A percentile compares a stretch with the other conserved stretches of the same genome.
phyloP scores from a whole-genome alignment of 2,888 invertebrate genomes.

The Diarsia dahlii region DNA sequence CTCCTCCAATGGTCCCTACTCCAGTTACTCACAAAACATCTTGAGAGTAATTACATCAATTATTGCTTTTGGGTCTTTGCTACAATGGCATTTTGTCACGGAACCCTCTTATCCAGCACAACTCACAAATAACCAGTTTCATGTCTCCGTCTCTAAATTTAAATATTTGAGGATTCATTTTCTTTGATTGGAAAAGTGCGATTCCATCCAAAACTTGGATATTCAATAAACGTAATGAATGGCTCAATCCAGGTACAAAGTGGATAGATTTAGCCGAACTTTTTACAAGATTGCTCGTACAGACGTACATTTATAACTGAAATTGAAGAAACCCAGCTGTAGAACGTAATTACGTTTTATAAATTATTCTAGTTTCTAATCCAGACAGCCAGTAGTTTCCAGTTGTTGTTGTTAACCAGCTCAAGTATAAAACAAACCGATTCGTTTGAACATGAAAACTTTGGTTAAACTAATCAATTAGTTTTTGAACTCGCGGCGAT shows the following conservation, averaged over 20 bases:
- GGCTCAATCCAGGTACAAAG: slow-evolving; percentile 37
- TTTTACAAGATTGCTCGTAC: slow-evolving; percentile 39
- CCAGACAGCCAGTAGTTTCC: slow-evolving; percentile 2
- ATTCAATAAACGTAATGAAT: slow-evolving; percentile 53
- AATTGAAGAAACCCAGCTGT: slow-evolving; percentile 37
- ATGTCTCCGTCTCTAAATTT: background rate
- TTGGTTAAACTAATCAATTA: background rate
- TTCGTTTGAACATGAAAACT: background rate
- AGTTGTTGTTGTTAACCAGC: background rate
- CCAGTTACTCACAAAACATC: background rate
- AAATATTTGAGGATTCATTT: slow-evolving; percentile 32
- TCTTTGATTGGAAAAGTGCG: slow-evolving; percentile 40
- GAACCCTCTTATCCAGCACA: background rate
- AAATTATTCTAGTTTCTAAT: slow-evolving; percentile 38
- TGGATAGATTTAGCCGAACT: slow-evolving; percentile 39
- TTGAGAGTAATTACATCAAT: background rate
- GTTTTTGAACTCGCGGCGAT: background rate
- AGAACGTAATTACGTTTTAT: slow-evolving; percentile 18
- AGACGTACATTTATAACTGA: slow-evolving; percentile 40
- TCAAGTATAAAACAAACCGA: background rate
- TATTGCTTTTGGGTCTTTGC: background rate
- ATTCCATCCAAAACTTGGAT: slow-evolving; percentile 40
- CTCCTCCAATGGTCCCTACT: no score
- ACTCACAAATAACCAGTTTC: background rate
- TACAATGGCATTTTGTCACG: background rate